These are phyloP conservation scores for Emberiza fucata DNA, from an alignment of 2,113 vertebrate genomes.

Conservation along the genomic window DNA sequence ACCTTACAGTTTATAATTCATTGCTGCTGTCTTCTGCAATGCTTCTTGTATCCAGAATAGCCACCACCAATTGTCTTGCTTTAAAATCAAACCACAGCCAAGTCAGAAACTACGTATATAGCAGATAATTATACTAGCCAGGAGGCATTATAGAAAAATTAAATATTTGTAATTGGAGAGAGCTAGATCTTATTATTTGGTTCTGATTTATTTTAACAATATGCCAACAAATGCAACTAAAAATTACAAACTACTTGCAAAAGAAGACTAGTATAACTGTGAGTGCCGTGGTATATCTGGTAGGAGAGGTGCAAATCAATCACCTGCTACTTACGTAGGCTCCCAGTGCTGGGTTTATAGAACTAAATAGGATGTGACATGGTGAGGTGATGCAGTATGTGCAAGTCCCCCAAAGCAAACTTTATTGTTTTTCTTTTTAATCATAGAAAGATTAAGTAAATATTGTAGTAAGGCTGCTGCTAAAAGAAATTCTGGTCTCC, in stretches of 20 bases:
- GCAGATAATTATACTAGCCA: background rate
- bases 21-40: background rate
- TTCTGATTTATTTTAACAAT: background rate
- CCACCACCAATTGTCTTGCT: background rate
- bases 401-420: background rate
- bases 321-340: background rate
- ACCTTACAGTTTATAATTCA: background rate
- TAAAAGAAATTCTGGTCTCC: background rate
- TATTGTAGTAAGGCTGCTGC: background rate
- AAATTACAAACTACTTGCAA: background rate
- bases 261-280: background rate
- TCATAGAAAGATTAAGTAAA: background rate
- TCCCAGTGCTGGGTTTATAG: background rate
- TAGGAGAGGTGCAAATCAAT: background rate
- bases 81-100: background rate
- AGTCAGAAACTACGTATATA: background rate
- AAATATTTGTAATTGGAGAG: background rate
- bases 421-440: background rate
- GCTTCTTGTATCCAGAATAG: background rate
- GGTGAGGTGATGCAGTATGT: background rate
- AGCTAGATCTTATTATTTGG: background rate
- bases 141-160: background rate
- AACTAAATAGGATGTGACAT: background rate
- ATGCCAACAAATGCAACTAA: background rate
- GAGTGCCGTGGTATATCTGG: background rate